phyloP scores from a whole-genome alignment of 2,888 invertebrate genomes.

The Therioaphis trifolii region DNA sequence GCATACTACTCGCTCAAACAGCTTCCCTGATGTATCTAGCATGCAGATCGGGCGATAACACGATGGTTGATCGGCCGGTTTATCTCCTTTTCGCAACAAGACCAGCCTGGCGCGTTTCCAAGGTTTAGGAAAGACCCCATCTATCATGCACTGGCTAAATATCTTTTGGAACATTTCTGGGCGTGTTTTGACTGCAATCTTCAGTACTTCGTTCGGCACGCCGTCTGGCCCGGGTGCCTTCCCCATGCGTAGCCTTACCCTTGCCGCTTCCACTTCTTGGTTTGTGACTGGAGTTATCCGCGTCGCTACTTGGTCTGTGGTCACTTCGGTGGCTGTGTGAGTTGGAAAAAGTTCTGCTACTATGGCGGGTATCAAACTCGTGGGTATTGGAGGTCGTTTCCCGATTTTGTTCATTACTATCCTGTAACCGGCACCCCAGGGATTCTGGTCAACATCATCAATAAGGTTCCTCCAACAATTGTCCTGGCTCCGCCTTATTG shows the following conservation, averaged over 20 bases:
- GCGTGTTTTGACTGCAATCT: conserved; percentile 15
- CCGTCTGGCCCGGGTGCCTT: background rate
- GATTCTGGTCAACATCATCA: background rate
- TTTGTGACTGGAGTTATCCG: background rate
- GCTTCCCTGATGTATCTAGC: background rate
- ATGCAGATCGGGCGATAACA: background rate
- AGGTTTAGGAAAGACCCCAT: conserved; percentile 2
- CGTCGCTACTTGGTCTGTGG: background rate
- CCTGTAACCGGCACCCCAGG: background rate
- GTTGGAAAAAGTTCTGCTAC: background rate
- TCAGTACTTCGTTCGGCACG: background rate
- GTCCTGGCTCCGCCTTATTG: background rate
- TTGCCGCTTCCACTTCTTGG: background rate
- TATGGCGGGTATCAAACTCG: background rate
- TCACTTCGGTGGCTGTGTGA: background rate
- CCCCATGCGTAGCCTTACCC: background rate
- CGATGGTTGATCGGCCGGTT: background rate
- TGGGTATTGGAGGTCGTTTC: background rate
- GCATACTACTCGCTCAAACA: background rate
- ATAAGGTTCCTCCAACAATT: background rate
- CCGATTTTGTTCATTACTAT: background rate
- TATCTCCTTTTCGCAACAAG: background rate
- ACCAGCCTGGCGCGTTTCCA: background rate
- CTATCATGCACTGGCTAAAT: conserved; percentile 17
- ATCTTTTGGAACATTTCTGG: conserved; percentile 20